Base-by-base conservation (phyloP, 2,888 invertebrate species). In the Phanerotoma sp. region DNA sequence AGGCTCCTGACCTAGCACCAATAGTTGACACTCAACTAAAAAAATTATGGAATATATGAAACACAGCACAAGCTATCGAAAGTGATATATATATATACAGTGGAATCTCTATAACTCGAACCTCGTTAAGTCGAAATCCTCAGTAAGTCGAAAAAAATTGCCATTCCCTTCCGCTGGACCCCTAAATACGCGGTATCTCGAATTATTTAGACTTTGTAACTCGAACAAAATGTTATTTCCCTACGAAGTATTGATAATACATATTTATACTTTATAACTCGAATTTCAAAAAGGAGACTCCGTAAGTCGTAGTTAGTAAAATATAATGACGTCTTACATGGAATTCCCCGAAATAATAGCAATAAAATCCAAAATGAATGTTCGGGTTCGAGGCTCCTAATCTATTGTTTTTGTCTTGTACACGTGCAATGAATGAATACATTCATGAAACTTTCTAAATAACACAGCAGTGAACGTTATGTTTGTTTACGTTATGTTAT, bases 71-170 rank as follows among this genome's bases (percentile, higher is more conserved):
- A n/a, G n/a, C n/a, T n/a, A n/a, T n/a, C n/a, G n/a, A n/a, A n/a
- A n/a, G n/a, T n/a, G n/a, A n/a, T n/a, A n/a, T n/a, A n/a, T n/a
- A n/a, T n/a, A n/a, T 35, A 35, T 35, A 38, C 20, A 37, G 37
- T 16, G 9, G 37, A 37, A 16, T 15, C 37, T 37, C 37, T 13
- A 37, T 37, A 37, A 37, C 37, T 37, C 37, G 37, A 37, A 37
- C 37, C 37, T 37, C 16, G 37, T 37, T 33, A 33, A 33, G 33
- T 33, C n/a, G 33, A 10, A 33, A 33, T 33, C 33, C 33, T 33
- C 33, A 33, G 33, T 37, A 37, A 37, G 16, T 37, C 18, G 37
- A 37, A 37, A 15, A 37, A 37, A 37, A 37, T 15, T 37, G 10
- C 16, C 9, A 37, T 37, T 37, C 16, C 37, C 37, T 37, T 37